Evolutionary conservation across 1,140 invertebrate genomes (phyloP).

Genomic region (Nasonia vitripennis): DNA sequence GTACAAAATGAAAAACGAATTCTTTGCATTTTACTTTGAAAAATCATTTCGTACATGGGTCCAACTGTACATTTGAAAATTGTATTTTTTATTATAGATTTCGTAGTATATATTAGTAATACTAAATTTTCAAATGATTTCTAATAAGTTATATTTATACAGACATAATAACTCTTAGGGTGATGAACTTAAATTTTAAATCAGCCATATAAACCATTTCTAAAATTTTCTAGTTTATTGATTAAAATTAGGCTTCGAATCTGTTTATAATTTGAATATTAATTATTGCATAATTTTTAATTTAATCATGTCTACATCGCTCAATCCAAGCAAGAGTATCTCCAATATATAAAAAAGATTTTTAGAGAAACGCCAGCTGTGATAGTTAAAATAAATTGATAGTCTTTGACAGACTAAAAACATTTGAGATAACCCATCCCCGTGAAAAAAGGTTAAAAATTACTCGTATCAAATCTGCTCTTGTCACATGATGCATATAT

Average conservation of each 20-base stretch:
- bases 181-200: not conserved
- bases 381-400: conserved; percentile 22
- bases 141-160: not conserved
- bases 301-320: not conserved
- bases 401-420: not conserved
- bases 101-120: too few relatives aligned
- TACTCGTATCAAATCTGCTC: too few relatives aligned
- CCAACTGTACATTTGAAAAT: not conserved
- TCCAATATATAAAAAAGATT: not conserved
- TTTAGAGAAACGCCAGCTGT: not conserved
- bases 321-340: not conserved
- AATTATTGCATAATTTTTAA: not conserved
- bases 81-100: not conserved
- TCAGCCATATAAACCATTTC: not conserved
- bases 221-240: not conserved
- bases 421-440: not conserved
- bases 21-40: not conserved
- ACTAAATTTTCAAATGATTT: not conserved
- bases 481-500: too few relatives aligned
- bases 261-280: not conserved
- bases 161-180: not conserved
- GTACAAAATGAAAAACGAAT: not conserved
- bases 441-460: not conserved
- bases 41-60: not conserved
- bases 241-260: not conserved